Evolutionary conservation across 2,888 invertebrate genomes (phyloP), one percentile per base, ranked within the genome.

Genomic region (Nematopogon swammerdamellus): DNA sequence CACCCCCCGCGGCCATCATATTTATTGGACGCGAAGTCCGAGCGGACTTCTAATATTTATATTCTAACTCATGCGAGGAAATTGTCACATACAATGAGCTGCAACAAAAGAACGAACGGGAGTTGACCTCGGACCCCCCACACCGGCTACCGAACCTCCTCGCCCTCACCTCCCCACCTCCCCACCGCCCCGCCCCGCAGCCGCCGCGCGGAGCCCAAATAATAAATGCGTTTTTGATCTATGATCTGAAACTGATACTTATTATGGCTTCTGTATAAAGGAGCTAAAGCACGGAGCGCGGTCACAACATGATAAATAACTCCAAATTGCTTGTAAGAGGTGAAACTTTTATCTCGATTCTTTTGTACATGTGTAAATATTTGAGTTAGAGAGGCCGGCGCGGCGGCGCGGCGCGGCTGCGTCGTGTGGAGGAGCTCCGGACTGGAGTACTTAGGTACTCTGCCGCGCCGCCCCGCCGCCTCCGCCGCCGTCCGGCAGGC

Each of bases 201-300:
- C 61, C 65, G 63, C 36, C 63, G 64, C 60, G 64, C 60, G 63
- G 58, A 61, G 61, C 60, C 65, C 63, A 64, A 67, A 68, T 65
- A 67, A 68, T 68, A 74, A 73, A 76, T 68, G 72, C 66, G 62
- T 72, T 72, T 75, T 76, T 77, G 79, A 79, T 79, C 76, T 77
- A 79, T 76, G 79, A 77, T 75, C 69, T 72, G 79, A 75, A 79
- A 77, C 70, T 73, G 79, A 79, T 79, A 77, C 77, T 75, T 74
- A 72, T 76, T 72, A 76, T 77, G 70, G 77, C 79, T 77, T 75
- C 79, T 73, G 79, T 77, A 71, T 74, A 72, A 70, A 72, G 72
- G 70, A 72, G 72, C 70, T 71, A n/a, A n/a, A n/a, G 67, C 64
- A 69, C 67, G 11, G 36, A 3, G 14, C n/a, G 36, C 3, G 14